A percentile compares a stretch with the other conserved stretches of the same genome.
Evolutionary conservation across 2,797 vertebrate genomes (phyloP).

Genomic region (Morelia viridis): DNA sequence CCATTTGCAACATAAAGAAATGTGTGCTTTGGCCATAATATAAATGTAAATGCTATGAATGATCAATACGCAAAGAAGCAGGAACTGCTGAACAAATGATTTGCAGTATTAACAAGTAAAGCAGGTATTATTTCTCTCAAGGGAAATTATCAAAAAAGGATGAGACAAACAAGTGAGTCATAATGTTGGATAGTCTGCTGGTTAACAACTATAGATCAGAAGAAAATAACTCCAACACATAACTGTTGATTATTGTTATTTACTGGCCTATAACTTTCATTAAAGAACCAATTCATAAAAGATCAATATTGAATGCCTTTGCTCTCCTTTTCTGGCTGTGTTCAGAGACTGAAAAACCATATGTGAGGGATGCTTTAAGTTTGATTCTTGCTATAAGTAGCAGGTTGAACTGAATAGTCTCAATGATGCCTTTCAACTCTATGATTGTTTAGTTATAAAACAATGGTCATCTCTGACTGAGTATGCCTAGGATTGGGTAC

Average conservation of each 20-base stretch:
- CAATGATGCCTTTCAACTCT: neutral
- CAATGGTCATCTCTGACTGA: neutral
- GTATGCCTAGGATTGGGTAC: neutral
- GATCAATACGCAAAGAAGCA: neutral
- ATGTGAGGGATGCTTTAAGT: neutral
- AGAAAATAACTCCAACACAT: neutral
- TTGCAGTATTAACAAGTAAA: conserved; percentile 10
- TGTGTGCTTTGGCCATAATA: neutral
- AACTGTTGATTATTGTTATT: neutral
- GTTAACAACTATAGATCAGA: neutral
- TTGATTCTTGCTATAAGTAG: neutral
- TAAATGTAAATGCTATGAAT: neutral
- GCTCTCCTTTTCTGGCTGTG: neutral
- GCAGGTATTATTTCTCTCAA: conserved; percentile 2
- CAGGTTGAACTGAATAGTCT: neutral
- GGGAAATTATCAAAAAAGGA: conserved; percentile 6
- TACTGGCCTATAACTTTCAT: neutral
- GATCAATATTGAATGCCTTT: neutral
- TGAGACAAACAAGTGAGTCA: neutral
- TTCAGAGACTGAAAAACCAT: neutral
- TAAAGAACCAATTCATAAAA: neutral
- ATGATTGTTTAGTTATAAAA: neutral
- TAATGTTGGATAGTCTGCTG: neutral
- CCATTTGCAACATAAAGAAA: neutral
- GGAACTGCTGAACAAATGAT: conserved; percentile 3